Conservation (phyloP, 1,140 invertebrate species). For the Drosophila albomicans region DNA sequence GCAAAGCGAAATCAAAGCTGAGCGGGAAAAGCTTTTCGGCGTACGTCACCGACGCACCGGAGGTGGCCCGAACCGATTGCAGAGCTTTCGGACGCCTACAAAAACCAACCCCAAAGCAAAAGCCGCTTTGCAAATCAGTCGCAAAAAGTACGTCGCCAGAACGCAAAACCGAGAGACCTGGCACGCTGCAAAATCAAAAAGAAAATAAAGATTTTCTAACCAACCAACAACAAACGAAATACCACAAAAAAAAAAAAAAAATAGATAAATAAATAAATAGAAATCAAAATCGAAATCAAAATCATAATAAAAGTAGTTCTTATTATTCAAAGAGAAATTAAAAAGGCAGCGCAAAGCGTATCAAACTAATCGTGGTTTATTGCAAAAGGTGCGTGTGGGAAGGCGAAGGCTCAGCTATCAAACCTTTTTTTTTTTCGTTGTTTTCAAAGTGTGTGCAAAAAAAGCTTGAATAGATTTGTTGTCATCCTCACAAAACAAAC, state of each 20-base stretch:
- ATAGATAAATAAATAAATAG: background rate
- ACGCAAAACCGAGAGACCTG: constrained; percentile 57
- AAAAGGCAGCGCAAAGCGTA: background rate
- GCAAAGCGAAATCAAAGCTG: constrained; percentile 28
- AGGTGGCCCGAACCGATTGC: constrained; percentile 54
- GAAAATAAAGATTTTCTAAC: constrained; percentile 17
- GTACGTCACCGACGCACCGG: constrained; percentile 61
- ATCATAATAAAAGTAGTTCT: background rate
- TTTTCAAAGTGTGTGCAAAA: constrained; percentile 4
- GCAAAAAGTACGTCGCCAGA: constrained; percentile 84
- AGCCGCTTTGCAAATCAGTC: constrained; percentile 78
- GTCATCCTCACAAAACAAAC: constrained; percentile 5
- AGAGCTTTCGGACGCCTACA: constrained; percentile 74
- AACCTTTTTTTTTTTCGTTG: background rate
- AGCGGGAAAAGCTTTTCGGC: constrained; percentile 37
- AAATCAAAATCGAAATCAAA: constrained; percentile 10
- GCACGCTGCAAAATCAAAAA: constrained; percentile 26
- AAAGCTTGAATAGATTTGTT: constrained; percentile 29
- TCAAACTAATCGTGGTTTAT: constrained; percentile 12
- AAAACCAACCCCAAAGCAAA: constrained; percentile 75
- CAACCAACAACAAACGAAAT: constrained; percentile 12
- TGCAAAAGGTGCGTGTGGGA: constrained; percentile 18
- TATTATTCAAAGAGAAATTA: background rate
- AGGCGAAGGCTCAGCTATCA: background rate
- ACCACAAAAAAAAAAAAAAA: background rate